phyloP scores from a whole-genome alignment of 2,888 invertebrate species.

The Norana najaformis region DNA sequence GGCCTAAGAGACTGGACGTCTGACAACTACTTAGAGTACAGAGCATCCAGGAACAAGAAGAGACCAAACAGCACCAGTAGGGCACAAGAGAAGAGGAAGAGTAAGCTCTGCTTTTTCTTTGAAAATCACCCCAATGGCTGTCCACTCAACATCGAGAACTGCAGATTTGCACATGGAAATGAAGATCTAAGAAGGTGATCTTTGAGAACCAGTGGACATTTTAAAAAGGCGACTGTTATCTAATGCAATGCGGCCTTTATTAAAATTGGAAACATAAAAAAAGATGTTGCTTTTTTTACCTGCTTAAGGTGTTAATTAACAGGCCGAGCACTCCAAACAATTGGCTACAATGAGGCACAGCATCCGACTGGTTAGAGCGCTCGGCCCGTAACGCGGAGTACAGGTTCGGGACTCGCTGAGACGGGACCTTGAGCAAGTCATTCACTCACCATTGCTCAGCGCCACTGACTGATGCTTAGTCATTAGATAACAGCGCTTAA shows the following conservation, averaged over 20 bases:
- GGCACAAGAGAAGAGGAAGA: slow-evolving; percentile 36
- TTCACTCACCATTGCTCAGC: too few species aligned
- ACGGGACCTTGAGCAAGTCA: too few species aligned
- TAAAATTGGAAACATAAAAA: neutral
- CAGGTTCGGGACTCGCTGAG: too few species aligned
- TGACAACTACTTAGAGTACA: slow-evolving; percentile 47
- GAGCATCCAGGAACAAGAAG: slow-evolving; percentile 39
- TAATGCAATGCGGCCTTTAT: neutral
- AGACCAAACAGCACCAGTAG: slow-evolving; percentile 35
- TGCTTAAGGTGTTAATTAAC: neutral
- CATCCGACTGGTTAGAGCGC: too few species aligned
- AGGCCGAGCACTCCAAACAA: too few species aligned
- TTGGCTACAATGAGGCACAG: too few species aligned
- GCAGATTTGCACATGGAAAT: slow-evolving; percentile 74
- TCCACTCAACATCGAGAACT: slow-evolving; percentile 70
- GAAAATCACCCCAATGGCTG: slow-evolving; percentile 85
- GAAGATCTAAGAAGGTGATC: slow-evolving; percentile 35
- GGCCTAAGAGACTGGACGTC: slow-evolving; percentile 53
- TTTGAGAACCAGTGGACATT: neutral
- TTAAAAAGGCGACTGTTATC: too few species aligned
- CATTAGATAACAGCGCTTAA: too few species aligned
- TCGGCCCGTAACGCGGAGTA: too few species aligned
- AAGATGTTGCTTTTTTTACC: neutral
- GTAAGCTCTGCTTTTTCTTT: slow-evolving; percentile 77
- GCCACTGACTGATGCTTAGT: too few species aligned